Evolutionary conservation across 1,140 invertebrate genomes (phyloP), one percentile per base, ranked within the genome.

Genomic region (Augochlora pura): DNA sequence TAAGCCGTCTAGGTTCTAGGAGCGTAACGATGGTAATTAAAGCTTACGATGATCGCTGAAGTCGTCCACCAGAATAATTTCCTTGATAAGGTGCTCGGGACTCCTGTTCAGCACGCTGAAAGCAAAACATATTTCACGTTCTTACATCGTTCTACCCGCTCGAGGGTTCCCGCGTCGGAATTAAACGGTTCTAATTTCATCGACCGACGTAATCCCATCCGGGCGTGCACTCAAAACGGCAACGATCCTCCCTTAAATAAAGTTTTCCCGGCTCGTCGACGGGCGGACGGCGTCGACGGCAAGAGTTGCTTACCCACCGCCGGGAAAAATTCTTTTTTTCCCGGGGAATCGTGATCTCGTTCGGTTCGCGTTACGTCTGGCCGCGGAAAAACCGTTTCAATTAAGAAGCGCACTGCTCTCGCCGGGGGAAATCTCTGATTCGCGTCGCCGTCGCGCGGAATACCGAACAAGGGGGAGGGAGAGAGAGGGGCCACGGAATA

Each of bases 31-130:
- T 21, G n/a, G 14, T 52, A n/a, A 38, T 23, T 25, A 2, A 57
- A 59, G 96, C 97, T 97, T 95, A 98, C 97, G 95, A 92, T 98
- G 96, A 92, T 98, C 97, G 90, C 98, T 99, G 91, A 97, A 99
- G 93, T 99, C 99, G 91, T 99, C 98, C 7, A 99, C 98, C 14
- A 99, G 94, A 87, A 99, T 99, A 76, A 99, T 98, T 94, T 99
- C 98, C 88, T 99, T 97, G 84, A 99, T 96, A 16, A 99, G 94
- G 92, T 98, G 95, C 88, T 97, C 96, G 0, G 99, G 98, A 92
- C 98, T 98, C 88, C 98, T 94, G 91, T 99, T 98, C 23, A 99
- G 93, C 1, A 99, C 97, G 90, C 98, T 98, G 95, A 81, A 91
- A 84, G 23, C 60, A 62, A 83, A 73, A 80, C 54, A n/a, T n/a